These are phyloP conservation scores for Philereme transversata DNA, from an alignment of 2,888 invertebrate genomes.

Conservation along the genomic window DNA sequence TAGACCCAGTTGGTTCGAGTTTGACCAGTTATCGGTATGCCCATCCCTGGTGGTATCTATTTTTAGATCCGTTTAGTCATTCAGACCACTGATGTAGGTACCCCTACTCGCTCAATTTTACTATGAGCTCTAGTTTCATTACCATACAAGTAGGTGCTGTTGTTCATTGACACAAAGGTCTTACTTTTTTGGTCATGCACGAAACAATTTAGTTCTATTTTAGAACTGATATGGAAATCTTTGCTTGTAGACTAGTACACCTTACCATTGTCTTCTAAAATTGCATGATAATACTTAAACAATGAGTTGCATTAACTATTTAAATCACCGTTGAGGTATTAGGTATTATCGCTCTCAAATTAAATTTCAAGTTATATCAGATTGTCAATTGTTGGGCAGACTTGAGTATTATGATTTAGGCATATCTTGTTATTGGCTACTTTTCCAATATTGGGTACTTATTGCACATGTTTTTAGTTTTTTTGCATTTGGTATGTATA, in stretches of 20 bases:
- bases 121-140: slow-evolving; percentile 14
- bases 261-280: too few species aligned
- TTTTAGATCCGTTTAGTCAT: slow-evolving; percentile 70
- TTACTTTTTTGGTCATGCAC: slow-evolving; percentile 17
- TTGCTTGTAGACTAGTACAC: not conserved
- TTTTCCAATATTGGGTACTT: too few species aligned
- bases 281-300: too few species aligned
- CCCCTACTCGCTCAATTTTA: slow-evolving; percentile 28
- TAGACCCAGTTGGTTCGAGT: slow-evolving; percentile 61
- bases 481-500: too few species aligned
- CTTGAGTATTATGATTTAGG: too few species aligned
- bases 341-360: too few species aligned
- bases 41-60: slow-evolving; percentile 64
- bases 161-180: slow-evolving; percentile 25
- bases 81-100: slow-evolving; percentile 53
- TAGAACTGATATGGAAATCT: slow-evolving; percentile 5
- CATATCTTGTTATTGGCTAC: too few species aligned
- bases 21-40: slow-evolving; percentile 67
- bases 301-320: too few species aligned
- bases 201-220: slow-evolving; percentile 18
- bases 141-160: slow-evolving; percentile 20
- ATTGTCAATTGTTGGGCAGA: too few species aligned
- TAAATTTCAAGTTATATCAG: too few species aligned
- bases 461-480: too few species aligned
- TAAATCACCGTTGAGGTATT: too few species aligned